Conservation (phyloP, 2,797 vertebrate species). For the Hirundo rustica region DNA sequence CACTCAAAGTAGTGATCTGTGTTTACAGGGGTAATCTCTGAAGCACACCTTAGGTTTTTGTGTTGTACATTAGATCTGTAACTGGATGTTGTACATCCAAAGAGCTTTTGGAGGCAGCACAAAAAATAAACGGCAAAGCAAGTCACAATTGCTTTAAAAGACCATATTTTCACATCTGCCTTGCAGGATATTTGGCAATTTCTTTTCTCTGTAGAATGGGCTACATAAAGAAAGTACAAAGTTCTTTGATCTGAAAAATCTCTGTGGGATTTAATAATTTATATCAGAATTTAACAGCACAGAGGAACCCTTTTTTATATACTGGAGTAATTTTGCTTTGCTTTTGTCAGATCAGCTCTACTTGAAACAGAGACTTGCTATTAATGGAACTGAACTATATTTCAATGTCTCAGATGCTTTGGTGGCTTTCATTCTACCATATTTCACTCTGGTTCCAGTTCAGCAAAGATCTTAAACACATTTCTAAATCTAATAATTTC, state of each 20-base stretch:
- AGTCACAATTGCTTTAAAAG: constrained; percentile 16
- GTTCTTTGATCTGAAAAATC: constrained; percentile 46
- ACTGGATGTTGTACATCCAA: background rate
- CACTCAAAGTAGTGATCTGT: background rate
- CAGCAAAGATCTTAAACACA: background rate
- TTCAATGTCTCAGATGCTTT: background rate
- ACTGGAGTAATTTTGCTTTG: constrained; percentile 26
- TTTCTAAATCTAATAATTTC: background rate
- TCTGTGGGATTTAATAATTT: constrained; percentile 56
- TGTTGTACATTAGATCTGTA: background rate
- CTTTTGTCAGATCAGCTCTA: constrained; percentile 7
- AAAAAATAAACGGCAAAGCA: background rate
- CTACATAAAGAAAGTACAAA: constrained; percentile 41
- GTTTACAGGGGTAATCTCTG: background rate
- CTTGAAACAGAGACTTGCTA: constrained; percentile 19
- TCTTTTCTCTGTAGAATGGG: constrained; percentile 19
- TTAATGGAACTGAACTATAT: constrained; percentile 27
- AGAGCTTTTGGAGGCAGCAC: background rate
- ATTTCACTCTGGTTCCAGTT: constrained; percentile 13
- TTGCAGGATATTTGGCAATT: constrained; percentile 38
- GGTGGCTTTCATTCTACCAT: background rate
- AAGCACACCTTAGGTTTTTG: background rate
- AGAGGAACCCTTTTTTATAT: constrained; percentile 42
- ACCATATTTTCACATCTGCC: constrained; percentile 21
- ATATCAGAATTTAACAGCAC: constrained; percentile 52